These are phyloP conservation scores for Nomada ruficornis DNA, from an alignment of 2,888 invertebrate species.

Conservation along the genomic window DNA sequence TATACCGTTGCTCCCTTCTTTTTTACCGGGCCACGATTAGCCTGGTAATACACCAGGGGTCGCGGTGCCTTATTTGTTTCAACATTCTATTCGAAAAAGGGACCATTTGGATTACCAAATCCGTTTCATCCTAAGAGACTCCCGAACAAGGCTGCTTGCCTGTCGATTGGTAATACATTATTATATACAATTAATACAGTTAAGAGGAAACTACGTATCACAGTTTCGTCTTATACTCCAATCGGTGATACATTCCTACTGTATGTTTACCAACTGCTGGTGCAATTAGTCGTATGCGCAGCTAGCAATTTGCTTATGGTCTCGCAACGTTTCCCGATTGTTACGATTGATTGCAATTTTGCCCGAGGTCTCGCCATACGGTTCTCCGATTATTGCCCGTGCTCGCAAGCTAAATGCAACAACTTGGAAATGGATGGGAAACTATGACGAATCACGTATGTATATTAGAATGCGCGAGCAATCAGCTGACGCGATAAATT, in stretches of 20 bases:
- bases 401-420: conserved; percentile 4
- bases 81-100: background rate
- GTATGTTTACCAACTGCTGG: conserved; percentile 32
- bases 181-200: background rate
- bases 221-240: no score
- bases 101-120: background rate
- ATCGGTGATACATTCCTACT: background rate
- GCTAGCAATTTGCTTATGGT: conserved; percentile 45
- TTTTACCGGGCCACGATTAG: conserved; percentile 23
- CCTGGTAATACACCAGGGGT: background rate
- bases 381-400: conserved; percentile 9
- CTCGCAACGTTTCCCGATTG: conserved; percentile 40
- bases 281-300: conserved; percentile 38
- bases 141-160: background rate
- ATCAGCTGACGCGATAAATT: conserved; percentile 21
- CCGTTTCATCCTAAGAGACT: no score
- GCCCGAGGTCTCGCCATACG: conserved; percentile 33
- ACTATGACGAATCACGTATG: background rate
- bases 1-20: conserved; percentile 16
- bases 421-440: background rate
- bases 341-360: conserved; percentile 44
- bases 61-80: conserved; percentile 17
- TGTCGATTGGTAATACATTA: background rate
- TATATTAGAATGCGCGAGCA: conserved; percentile 11
- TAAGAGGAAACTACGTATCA: no score